These are phyloP conservation scores for Ceyx margarethae DNA, from an alignment of 2,113 vertebrate genomes.

Conservation along the genomic window DNA sequence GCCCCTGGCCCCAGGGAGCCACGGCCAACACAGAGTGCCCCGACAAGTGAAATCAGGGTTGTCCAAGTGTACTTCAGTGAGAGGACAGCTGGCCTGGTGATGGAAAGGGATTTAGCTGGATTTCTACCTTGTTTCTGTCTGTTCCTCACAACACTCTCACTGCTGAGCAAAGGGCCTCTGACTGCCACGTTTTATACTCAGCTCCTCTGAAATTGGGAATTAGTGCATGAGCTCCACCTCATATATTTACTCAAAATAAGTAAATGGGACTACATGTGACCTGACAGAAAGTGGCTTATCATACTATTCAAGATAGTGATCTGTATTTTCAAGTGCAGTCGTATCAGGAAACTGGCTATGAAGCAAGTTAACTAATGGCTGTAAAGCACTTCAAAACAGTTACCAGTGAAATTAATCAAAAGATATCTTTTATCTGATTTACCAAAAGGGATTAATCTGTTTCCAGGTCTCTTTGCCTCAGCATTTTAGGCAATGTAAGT, in stretches of 20 bases:
- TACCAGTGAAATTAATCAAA: not conserved
- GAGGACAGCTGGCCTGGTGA: too few species aligned
- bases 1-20: too few species aligned
- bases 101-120: not conserved
- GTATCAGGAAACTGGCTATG: not conserved
- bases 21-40: fast-evolving
- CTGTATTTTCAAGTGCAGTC: not conserved
- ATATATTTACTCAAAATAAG: not conserved
- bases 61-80: not conserved
- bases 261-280: not conserved
- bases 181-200: fast-evolving
- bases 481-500: not conserved
- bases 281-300: not conserved
- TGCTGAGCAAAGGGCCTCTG: not conserved
- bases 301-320: not conserved
- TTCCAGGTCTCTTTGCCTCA: not conserved
- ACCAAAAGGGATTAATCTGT: not conserved
- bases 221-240: not conserved
- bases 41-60: not conserved
- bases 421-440: not conserved
- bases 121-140: not conserved
- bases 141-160: fast-evolving
- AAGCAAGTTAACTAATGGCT: not conserved
- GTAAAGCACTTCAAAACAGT: not conserved
- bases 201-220: not conserved